phyloP scores from a whole-genome alignment of 2,113 vertebrate genomes.

The Pogona vitticeps region DNA sequence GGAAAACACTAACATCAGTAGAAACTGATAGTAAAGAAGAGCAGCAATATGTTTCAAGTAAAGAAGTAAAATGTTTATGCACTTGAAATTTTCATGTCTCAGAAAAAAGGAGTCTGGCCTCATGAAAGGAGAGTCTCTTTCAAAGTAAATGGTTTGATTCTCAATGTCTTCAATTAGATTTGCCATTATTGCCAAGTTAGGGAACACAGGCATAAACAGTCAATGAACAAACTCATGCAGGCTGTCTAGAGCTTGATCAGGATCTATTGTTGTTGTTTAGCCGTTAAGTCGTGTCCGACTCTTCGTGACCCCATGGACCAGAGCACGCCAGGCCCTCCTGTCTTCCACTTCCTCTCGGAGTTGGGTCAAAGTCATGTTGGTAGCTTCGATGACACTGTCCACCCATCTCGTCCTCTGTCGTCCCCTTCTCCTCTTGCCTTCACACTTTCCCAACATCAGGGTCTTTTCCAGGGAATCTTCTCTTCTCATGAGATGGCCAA shows the following conservation, averaged over 20 bases:
- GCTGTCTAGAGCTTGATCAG: constrained; percentile 60
- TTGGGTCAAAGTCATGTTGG: too few species aligned
- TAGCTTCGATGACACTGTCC: too few species aligned
- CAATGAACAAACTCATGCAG: constrained; percentile 28
- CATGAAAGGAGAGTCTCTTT: constrained; percentile 33
- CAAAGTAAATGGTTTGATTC: constrained; percentile 50
- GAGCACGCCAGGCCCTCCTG: too few species aligned
- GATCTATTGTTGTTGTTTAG: too few species aligned
- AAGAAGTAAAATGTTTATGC: constrained; percentile 43
- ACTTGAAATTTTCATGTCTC: constrained; percentile 47
- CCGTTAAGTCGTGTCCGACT: too few species aligned
- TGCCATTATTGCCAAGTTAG: constrained; percentile 25
- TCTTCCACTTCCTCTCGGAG: too few species aligned
- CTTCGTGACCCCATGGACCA: too few species aligned
- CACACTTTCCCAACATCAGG: too few species aligned
- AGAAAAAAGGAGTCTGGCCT: constrained; percentile 39
- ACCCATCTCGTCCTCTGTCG: too few species aligned
- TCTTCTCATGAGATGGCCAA: too few species aligned
- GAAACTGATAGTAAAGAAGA: constrained; percentile 18
- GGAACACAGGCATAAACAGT: constrained; percentile 56
- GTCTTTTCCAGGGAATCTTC: too few species aligned
- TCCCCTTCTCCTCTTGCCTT: too few species aligned
- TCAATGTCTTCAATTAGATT: constrained; percentile 37
- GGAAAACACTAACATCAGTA: constrained; percentile 50
- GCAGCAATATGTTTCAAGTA: neutral